These are phyloP conservation scores for Silurus aristotelis DNA, from an alignment of 2,797 vertebrate genomes.

Conservation along the genomic window DNA sequence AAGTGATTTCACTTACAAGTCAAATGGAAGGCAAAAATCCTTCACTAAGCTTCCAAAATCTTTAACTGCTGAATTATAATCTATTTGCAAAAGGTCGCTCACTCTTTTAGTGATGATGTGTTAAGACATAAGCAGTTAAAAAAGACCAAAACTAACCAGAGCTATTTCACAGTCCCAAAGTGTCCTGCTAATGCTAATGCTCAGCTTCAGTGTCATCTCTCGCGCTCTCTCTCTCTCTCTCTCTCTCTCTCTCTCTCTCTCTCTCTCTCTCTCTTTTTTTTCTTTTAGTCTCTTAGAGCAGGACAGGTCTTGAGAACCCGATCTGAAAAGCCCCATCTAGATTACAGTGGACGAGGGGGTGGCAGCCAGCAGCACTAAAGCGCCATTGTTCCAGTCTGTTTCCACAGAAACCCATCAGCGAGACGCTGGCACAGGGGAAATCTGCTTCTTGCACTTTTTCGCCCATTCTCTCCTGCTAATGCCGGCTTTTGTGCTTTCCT, in stretches of 20 bases:
- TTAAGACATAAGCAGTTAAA: conserved; percentile 17
- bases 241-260: conserved; percentile 3
- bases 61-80: neutral
- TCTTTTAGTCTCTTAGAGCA: conserved; percentile 40
- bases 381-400: conserved; percentile 76
- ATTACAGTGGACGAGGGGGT: conserved; percentile 70
- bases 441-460: conserved; percentile 60
- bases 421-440: conserved; percentile 63
- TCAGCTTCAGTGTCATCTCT: conserved; percentile 16
- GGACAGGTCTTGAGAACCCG: conserved; percentile 62
- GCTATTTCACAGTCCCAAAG: conserved; percentile 3
- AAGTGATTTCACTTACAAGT: neutral
- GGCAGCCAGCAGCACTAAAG: conserved; percentile 69
- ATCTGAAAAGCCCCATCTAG: conserved; percentile 72
- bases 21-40: neutral
- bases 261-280: neutral
- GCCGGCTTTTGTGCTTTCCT: conserved; percentile 41
- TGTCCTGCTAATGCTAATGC: conserved; percentile 22
- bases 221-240: conserved; percentile 16
- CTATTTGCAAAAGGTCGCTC: neutral
- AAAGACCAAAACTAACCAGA: conserved; percentile 33
- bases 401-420: conserved; percentile 74
- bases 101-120: neutral
- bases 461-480: conserved; percentile 34
- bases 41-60: neutral